phyloP scores from a whole-genome alignment of 2,797 vertebrate genomes.

The Heteromormyrus szaboi region DNA sequence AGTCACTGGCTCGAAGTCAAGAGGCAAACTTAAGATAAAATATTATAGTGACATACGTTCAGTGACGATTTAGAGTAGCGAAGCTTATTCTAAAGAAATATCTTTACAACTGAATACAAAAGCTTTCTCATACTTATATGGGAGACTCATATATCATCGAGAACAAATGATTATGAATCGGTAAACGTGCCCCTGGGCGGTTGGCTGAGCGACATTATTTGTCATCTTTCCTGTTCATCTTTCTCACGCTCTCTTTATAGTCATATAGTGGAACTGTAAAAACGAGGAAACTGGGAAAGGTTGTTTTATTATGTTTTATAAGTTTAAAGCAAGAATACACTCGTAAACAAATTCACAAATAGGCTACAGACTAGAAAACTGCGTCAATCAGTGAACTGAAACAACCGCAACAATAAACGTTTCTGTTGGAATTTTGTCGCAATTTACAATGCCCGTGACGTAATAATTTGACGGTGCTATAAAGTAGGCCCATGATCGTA shows the following conservation, averaged over 20 bases:
- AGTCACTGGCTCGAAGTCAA: not conserved
- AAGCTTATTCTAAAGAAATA: slow-evolving; percentile 68
- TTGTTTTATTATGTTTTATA: slow-evolving; percentile 28
- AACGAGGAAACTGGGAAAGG: not conserved
- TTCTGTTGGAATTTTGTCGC: not conserved
- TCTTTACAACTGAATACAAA: slow-evolving; percentile 79
- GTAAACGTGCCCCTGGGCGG: slow-evolving; percentile 74
- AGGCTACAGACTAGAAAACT: not conserved
- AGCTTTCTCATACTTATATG: slow-evolving; percentile 75
- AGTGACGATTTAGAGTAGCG: slow-evolving; percentile 28
- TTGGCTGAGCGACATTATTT: slow-evolving; percentile 69
- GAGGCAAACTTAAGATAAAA: not conserved
- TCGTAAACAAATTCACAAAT: not conserved
- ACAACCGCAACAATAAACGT: not conserved
- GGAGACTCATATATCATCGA: slow-evolving; percentile 75
- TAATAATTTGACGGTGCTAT: not conserved
- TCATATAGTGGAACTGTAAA: slow-evolving; percentile 41
- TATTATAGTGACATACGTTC: not conserved
- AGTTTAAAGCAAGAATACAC: not conserved
- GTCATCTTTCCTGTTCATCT: slow-evolving; percentile 59
- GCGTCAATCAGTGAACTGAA: not conserved
- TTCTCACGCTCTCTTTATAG: slow-evolving; percentile 51
- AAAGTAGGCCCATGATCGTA: not conserved
- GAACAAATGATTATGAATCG: slow-evolving; percentile 84
- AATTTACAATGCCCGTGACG: not conserved